Evolutionary conservation across 2,797 vertebrate species (phyloP).

Genomic region (Neopelma chrysocephalum): DNA sequence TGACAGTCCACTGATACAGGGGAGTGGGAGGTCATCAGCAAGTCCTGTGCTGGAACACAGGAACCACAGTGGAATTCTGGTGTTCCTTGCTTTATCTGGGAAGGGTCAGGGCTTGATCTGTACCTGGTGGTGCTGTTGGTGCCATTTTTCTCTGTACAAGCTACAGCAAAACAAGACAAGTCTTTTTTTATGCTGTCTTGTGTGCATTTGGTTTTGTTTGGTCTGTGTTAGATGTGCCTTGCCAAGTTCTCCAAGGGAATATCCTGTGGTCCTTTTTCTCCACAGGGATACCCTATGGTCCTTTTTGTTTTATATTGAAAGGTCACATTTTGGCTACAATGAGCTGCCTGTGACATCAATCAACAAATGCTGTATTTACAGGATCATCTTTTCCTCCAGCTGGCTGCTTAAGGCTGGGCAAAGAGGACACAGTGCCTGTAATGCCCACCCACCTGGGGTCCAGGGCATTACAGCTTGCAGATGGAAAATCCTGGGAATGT

Average conservation of each 20-base stretch:
- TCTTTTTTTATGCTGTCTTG: background rate
- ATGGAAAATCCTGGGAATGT: background rate
- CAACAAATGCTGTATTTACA: background rate
- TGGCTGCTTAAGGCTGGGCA: background rate
- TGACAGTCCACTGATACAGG: background rate
- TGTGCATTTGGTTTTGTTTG: background rate
- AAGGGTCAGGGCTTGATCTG: rapidly evolving
- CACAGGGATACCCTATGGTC: background rate
- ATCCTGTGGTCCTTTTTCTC: background rate
- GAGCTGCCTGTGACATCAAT: background rate
- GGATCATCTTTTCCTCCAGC: background rate
- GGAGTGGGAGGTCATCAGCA: background rate
- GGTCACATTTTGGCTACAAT: background rate
- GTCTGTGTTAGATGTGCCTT: background rate
- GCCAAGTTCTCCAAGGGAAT: background rate
- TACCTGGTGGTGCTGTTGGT: background rate
- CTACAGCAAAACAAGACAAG: background rate
- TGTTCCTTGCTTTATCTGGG: background rate
- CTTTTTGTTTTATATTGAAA: background rate
- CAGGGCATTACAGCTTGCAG: background rate
- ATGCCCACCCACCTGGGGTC: background rate
- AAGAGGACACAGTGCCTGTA: background rate
- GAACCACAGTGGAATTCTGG: background rate
- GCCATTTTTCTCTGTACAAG: background rate
- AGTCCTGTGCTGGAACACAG: background rate